Percentiles rank a stretch among this genome's conserved stretches.
Evolutionary conservation across 2,113 vertebrate species (phyloP).

Genomic region (Cairina moschata): DNA sequence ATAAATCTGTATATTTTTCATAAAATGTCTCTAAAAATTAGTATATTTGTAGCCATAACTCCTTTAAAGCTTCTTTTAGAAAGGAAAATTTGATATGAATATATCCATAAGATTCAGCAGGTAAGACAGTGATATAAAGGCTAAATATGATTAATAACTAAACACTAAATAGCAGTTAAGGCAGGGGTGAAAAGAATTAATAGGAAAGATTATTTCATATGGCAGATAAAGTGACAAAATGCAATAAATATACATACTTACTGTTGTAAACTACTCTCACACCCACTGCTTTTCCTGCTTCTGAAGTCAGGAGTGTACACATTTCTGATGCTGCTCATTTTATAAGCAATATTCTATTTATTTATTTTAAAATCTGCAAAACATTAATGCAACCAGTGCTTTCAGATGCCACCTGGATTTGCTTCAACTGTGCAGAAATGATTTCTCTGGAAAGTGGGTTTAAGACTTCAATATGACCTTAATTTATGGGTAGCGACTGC

Average conservation of each 20-base stretch:
- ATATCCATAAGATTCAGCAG: slow-evolving; percentile 58
- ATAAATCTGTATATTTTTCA: slow-evolving; percentile 74
- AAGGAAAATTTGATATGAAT: slow-evolving; percentile 45
- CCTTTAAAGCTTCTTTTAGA: slow-evolving; percentile 59
- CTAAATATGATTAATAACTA: slow-evolving; percentile 47
- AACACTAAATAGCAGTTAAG: slow-evolving; percentile 73
- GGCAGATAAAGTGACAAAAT: slow-evolving; percentile 35
- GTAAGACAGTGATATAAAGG: slow-evolving; percentile 54
- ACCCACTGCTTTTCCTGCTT: slow-evolving; percentile 4
- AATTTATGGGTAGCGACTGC: background rate
- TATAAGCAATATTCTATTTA: background rate
- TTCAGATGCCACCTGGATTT: background rate
- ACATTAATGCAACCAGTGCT: background rate
- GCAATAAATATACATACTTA: background rate
- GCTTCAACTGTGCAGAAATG: background rate
- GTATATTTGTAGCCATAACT: slow-evolving; percentile 53
- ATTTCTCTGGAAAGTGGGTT: background rate
- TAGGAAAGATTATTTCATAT: slow-evolving; percentile 19
- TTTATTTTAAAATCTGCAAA: background rate
- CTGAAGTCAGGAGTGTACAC: background rate
- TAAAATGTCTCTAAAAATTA: slow-evolving; percentile 76
- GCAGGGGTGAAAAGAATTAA: slow-evolving; percentile 66
- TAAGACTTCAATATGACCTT: slow-evolving; percentile 9
- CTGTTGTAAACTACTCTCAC: slow-evolving; percentile 30
- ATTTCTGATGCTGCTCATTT: background rate